Conservation (phyloP, 2,113 vertebrate species). For the Lota lota region DNA sequence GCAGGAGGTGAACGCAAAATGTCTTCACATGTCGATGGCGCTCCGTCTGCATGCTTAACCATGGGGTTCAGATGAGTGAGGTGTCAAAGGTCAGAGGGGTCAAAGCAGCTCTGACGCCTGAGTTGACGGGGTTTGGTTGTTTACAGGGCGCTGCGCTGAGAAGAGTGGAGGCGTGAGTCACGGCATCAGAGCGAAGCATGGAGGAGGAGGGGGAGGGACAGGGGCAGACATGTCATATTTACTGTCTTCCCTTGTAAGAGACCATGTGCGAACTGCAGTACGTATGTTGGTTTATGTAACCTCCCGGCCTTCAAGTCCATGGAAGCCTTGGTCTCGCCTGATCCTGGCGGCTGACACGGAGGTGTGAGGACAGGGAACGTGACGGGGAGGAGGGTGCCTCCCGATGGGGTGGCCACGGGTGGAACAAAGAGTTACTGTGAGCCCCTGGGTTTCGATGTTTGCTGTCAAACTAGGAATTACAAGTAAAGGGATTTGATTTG, state of each 20-base stretch:
- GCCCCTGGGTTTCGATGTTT: conserved; percentile 53
- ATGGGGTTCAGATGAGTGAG: conserved; percentile 21
- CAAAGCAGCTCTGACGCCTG: conserved; percentile 44
- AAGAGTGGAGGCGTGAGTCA: background rate
- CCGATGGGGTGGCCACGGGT: conserved; percentile 32
- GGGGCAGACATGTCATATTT: conserved; percentile 59
- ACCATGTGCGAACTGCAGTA: conserved; percentile 67
- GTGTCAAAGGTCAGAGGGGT: conserved; percentile 51
- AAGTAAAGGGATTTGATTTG: conserved; percentile 18
- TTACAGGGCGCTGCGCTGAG: conserved; percentile 25
- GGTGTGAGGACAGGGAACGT: conserved; percentile 62
- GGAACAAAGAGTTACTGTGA: conserved; percentile 72
- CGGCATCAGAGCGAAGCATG: background rate
- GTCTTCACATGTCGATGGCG: background rate
- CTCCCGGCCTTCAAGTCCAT: conserved; percentile 62
- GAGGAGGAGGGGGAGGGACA: conserved; percentile 12
- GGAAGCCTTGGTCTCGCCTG: conserved; percentile 60
- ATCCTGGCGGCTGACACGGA: conserved; percentile 68
- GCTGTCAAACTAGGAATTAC: conserved; percentile 59
- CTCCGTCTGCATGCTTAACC: conserved; percentile 14
- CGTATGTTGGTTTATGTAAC: conserved; percentile 79
- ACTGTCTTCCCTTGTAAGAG: conserved; percentile 64
- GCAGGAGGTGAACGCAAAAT: background rate
- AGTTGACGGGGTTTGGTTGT: conserved; percentile 41
- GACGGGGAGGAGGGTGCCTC: conserved; percentile 51